Conservation (phyloP, 1,140 invertebrate species). For the Conus ventricosus region DNA sequence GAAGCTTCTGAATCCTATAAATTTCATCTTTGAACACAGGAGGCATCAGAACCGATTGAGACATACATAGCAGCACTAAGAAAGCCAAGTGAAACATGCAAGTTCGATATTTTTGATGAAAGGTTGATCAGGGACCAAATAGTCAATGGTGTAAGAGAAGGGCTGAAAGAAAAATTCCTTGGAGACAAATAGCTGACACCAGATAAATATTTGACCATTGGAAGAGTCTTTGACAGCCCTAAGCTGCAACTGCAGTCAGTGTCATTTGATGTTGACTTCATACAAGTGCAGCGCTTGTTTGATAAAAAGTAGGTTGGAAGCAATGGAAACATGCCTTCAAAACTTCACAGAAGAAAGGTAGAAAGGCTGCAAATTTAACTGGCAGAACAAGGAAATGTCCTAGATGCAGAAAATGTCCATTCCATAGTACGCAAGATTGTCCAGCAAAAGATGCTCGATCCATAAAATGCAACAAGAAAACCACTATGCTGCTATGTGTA, state of each 20-base stretch:
- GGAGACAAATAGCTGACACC: neutral
- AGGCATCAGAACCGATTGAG: neutral
- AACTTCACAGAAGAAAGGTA: neutral
- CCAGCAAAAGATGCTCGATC: neutral
- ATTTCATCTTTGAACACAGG: neutral
- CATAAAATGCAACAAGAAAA: neutral
- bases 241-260: neutral
- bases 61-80: neutral
- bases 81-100: neutral
- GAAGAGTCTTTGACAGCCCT: neutral
- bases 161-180: neutral
- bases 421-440: neutral
- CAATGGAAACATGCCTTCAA: neutral
- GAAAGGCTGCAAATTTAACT: neutral
- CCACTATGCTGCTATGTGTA: neutral
- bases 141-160: conserved; percentile 15
- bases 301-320: neutral
- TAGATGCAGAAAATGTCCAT: conserved; percentile 8
- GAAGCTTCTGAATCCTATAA: neutral
- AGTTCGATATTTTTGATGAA: neutral
- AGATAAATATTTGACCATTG: neutral
- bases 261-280: neutral
- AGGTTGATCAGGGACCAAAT: conserved; percentile 11
- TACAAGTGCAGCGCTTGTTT: neutral
- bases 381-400: neutral